phyloP scores from a whole-genome alignment of 2,888 invertebrate species.

The Diplolepis rosae region DNA sequence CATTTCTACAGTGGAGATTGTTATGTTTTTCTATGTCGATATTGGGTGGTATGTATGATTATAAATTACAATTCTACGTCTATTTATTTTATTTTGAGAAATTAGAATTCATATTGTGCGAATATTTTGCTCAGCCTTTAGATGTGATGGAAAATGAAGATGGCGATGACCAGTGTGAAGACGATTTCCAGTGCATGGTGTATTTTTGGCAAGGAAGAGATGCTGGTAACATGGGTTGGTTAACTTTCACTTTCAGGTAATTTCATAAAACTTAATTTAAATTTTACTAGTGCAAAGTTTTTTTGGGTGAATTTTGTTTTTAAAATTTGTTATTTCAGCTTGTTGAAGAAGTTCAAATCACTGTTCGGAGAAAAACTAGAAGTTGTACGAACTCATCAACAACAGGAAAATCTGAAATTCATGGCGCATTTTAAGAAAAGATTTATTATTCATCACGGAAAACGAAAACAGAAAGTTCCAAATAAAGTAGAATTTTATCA shows the following conservation, averaged over 20 bases:
- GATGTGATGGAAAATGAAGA: conserved; percentile 76
- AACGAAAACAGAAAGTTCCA: conserved; percentile 77
- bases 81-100: background rate
- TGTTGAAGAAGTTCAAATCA: conserved; percentile 92
- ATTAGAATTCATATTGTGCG: no score
- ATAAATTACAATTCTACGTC: background rate
- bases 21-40: conserved; percentile 98
- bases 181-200: conserved; percentile 94
- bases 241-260: conserved; percentile 96
- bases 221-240: conserved; percentile 99
- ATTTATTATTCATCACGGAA: conserved; percentile 94
- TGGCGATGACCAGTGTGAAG: conserved; percentile 77
- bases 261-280: background rate
- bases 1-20: conserved; percentile 96
- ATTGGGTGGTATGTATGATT: conserved; percentile 82
- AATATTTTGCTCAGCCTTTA: conserved; percentile 58
- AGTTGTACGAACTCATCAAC: conserved; percentile 96
- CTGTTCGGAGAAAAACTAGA: conserved; percentile 93
- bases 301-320: background rate
- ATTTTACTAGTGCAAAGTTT: background rate
- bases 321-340: conserved; percentile 68
- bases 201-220: conserved; percentile 99
- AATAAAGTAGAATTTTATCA: conserved; percentile 91
- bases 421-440: conserved; percentile 97
- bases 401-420: conserved; percentile 98